Base-by-base conservation (phyloP, 92 coral and sea anemone genomes). In the Plumapathes pennacea region DNA sequence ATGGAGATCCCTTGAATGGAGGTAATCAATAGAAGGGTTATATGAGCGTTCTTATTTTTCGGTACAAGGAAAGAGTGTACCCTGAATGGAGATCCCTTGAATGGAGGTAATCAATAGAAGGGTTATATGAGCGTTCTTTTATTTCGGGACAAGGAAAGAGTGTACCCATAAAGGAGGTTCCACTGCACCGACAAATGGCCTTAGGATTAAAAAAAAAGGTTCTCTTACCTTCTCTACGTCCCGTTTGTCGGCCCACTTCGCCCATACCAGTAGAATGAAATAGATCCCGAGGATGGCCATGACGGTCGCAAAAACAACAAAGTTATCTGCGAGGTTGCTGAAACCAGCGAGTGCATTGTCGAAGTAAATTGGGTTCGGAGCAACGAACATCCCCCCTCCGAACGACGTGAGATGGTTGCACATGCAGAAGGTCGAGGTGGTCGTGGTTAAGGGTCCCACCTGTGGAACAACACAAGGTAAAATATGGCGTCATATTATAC, bases 331-430 rank as follows among this genome's bases (percentile, higher is more conserved):
- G 26, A 71, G 74, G 3, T 46, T 56, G 18, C 50, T 65, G 73
- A 88, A 88, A 2, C 90, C 90, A 31, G 63, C 62, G 18, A 88
- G 42, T n/a, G 69, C 96, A 24, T 60, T 50, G 25, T 72, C 73
- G 69, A 88, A 88, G 84, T 85, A 86, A 34, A 88, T 78, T 4
- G 96, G 86, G 55, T 84, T 88, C 4, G 96, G 90, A 6, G 90
- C 90, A 12, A 78, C 87, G 14, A 77, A 25, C 64, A 88, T 41
- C 32, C 83, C 96, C 0, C 82, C 62, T 7, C 96, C 96, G 33
- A 88, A 88, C 10, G 96, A 77, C 55, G 90, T 88, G 47, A 88
- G 79, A 32, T 88, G 96, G 21, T 77, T 84, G 29, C 82, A 51
- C 66, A 59, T 19, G 56, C 96, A 88, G 45, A 77, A 90, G 21